A percentile compares a stretch with the other conserved stretches of the same genome.
Conservation (phyloP, 2,113 vertebrate species). For the Seriola aureovittata region DNA sequence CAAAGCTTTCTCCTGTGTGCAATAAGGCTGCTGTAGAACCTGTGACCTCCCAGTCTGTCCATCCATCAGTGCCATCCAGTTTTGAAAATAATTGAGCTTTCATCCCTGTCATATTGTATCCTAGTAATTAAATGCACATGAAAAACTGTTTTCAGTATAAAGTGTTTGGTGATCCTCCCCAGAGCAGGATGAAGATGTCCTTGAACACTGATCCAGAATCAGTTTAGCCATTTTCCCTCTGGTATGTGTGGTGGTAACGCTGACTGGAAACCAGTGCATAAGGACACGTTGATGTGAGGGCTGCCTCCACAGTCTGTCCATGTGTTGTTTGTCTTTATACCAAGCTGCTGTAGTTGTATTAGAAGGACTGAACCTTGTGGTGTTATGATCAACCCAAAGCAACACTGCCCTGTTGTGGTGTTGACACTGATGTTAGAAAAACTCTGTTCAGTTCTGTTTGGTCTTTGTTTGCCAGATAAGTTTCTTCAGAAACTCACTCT, state of each 20-base stretch:
- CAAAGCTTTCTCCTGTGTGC: constrained; percentile 49
- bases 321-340: constrained; percentile 52
- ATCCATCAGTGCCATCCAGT: constrained; percentile 30
- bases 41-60: constrained; percentile 38
- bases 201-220: constrained; percentile 25
- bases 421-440: constrained; percentile 34
- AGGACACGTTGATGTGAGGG: constrained; percentile 9
- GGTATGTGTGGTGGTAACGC: neutral
- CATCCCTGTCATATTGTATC: constrained; percentile 3
- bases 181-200: constrained; percentile 13
- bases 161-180: constrained; percentile 27
- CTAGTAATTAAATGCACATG: constrained; percentile 13
- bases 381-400: constrained; percentile 51
- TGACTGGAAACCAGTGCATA: constrained; percentile 18
- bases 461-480: constrained; percentile 16
- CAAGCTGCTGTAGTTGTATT: constrained; percentile 71
- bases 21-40: constrained; percentile 62
- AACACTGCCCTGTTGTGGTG: constrained; percentile 42
- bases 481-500: constrained; percentile 17
- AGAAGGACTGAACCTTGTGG: constrained; percentile 68
- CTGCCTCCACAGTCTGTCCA: constrained; percentile 29
- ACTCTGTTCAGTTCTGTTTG: constrained; percentile 33
- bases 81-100: constrained; percentile 3
- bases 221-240: constrained; percentile 8
- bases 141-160: constrained; percentile 14